Evolutionary conservation across 2,888 invertebrate genomes (phyloP).

Genomic region (Pollenia angustigena): DNA sequence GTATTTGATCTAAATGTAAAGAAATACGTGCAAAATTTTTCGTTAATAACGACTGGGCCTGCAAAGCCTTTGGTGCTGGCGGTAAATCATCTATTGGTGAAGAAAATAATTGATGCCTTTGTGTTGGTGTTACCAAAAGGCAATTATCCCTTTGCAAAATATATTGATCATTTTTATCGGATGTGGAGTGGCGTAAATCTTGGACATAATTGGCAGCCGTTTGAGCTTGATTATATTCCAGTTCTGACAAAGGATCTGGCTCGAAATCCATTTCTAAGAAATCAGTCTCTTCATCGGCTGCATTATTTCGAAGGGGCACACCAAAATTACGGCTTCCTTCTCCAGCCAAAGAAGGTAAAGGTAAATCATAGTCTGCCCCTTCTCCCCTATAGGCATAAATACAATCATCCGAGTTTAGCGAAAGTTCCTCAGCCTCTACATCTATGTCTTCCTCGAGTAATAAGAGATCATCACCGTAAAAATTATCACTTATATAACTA

Average conservation of each 20-base stretch:
- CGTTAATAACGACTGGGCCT: conserved; percentile 77
- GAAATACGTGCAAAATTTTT: conserved; percentile 82
- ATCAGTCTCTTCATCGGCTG: conserved; percentile 83
- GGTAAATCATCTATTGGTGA: conserved; percentile 80
- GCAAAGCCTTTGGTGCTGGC: conserved; percentile 77
- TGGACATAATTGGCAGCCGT: conserved; percentile 56
- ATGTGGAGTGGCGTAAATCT: conserved; percentile 52
- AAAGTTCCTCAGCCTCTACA: conserved; percentile 82
- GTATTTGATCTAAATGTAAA: conserved; percentile 81
- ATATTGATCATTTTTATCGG: conserved; percentile 73
- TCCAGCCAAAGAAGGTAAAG: conserved; percentile 76
- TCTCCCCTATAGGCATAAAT: conserved; percentile 84
- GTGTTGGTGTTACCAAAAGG: conserved; percentile 76
- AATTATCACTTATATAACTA: conserved; percentile 83
- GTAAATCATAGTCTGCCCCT: conserved; percentile 81
- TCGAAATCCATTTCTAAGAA: conserved; percentile 84
- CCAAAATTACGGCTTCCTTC: conserved; percentile 72
- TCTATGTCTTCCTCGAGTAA: conserved; percentile 78
- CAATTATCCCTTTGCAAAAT: conserved; percentile 79
- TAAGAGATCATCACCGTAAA: conserved; percentile 82
- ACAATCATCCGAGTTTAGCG: conserved; percentile 83
- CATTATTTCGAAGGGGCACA: conserved; percentile 61
- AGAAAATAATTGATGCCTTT: conserved; percentile 79
- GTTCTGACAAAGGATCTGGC: conserved; percentile 83
- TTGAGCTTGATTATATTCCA: conserved; percentile 79